These are phyloP conservation scores for Listronotus oregonensis DNA, from an alignment of 1,140 invertebrate genomes.

Conservation along the genomic window DNA sequence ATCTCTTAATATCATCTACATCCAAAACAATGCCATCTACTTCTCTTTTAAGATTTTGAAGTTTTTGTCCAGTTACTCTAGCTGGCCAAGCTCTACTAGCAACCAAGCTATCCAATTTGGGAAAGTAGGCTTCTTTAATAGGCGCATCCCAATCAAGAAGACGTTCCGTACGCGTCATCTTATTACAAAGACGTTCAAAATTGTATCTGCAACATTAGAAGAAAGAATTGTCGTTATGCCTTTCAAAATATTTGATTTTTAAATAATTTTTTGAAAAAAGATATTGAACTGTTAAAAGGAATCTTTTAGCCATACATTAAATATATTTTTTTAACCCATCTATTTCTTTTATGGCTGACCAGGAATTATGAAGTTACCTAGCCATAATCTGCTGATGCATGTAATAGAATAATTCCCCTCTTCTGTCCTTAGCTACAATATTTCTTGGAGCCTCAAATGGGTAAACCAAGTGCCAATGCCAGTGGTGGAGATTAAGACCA, in stretches of 20 bases:
- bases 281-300: too few species aligned
- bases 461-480: conserved; percentile 85
- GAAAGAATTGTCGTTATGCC: too few species aligned
- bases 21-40: conserved; percentile 70
- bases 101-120: conserved; percentile 71
- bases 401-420: conserved; percentile 79
- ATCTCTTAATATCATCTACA: conserved; percentile 71
- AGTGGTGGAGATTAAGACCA: conserved; percentile 75
- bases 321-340: too few species aligned
- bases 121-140: conserved; percentile 73
- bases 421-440: conserved; percentile 70
- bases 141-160: conserved; percentile 66
- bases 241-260: too few species aligned
- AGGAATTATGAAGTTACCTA: conserved; percentile 44
- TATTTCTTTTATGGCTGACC: too few species aligned
- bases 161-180: conserved; percentile 62
- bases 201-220: conserved; percentile 61
- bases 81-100: conserved; percentile 68
- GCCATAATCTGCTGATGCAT: conserved; percentile 78
- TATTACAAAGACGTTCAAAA: conserved; percentile 69
- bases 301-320: too few species aligned
- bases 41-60: conserved; percentile 69
- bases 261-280: too few species aligned
- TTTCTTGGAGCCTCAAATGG: conserved; percentile 67
- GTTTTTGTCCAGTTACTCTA: conserved; percentile 62